phyloP scores from a whole-genome alignment of 2,888 invertebrate genomes.

The Dendrolimus houi region DNA sequence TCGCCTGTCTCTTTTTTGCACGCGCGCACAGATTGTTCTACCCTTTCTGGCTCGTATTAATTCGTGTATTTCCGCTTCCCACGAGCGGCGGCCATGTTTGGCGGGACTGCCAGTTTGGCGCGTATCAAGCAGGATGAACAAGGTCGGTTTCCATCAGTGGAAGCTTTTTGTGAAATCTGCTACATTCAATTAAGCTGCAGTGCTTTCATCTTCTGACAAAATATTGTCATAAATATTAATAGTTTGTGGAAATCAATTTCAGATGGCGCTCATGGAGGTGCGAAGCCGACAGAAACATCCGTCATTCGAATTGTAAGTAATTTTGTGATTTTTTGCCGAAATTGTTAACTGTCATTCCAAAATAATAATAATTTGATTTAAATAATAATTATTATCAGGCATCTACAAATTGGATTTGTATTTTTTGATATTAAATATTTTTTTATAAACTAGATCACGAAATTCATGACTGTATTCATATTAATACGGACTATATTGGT shows the following conservation, averaged over 20 bases:
- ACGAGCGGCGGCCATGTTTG: constrained; percentile 72
- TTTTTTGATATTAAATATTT: not conserved
- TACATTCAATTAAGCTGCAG: constrained; percentile 17
- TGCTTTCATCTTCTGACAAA: constrained; percentile 14
- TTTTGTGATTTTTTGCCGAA: not conserved
- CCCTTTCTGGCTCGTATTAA: constrained; percentile 66
- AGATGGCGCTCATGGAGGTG: constrained; percentile 20
- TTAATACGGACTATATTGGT: too few species aligned
- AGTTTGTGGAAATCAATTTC: constrained; percentile 29
- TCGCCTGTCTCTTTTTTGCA: constrained; percentile 64
- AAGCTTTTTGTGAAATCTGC: constrained; percentile 31
- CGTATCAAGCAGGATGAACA: constrained; percentile 57
- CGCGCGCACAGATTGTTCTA: constrained; percentile 48
- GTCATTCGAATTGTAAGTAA: not conserved
- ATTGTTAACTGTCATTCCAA: not conserved
- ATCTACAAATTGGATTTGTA: not conserved
- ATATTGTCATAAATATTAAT: constrained; percentile 18
- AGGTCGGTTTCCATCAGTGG: constrained; percentile 53
- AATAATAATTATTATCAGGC: not conserved
- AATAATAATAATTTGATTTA: not conserved
- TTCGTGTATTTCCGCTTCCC: constrained; percentile 74
- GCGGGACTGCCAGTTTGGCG: constrained; percentile 74
- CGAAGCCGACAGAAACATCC: not conserved
- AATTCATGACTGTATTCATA: too few species aligned
- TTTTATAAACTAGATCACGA: not conserved